Base-by-base conservation (phyloP, 1,140 invertebrate genomes). In the Drosophila burlai region DNA sequence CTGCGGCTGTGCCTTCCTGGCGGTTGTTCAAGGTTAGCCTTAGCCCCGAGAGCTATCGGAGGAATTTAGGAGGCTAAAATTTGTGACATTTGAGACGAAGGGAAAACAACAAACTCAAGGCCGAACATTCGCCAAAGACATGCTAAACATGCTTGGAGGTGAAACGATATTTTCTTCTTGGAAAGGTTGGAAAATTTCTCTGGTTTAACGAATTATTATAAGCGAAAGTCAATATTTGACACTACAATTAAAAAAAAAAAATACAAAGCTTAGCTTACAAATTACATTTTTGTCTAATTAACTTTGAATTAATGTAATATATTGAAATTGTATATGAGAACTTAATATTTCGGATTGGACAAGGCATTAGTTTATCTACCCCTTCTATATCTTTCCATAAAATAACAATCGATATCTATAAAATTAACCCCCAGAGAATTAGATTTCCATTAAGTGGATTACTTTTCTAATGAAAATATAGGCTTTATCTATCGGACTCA, bases 11-110 rank as follows among this genome's bases (percentile, higher is more conserved):
- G 67, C 67, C 29, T 66, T 66, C 40, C 71, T 65, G 72, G 29
- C 61, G 62, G 38, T 64, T 76, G 61, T 76, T 76, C 74, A 76
- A 76, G 74, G 74, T 76, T 57, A 57, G 34, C 18, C 29, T 34
- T 11, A 38, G 52, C 15, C 18, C 26, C 60, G 11, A 18, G 6
- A 65, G 62, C 74, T 75, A 50, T 73, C 36, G 24, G 36, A 52
- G 55, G 21, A 60, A 42, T 43, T 59, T 60, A 43, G 42, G 9
- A 15, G 38, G 67, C 13, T 29, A 47, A 15, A 47, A 38, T 46
- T 40, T 54, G 31, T 52, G 67, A 73, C 52, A 29, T 29, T 72
- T 72, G 29, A 72, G 4, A 18, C n/a, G 24, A 42, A 52, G 24
- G 29, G 38, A 45, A 29, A 38, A 47, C 15, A 43, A 63, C 36